Conservation (phyloP, 2,797 vertebrate genomes). For the Petrocephalus sullivani region DNA sequence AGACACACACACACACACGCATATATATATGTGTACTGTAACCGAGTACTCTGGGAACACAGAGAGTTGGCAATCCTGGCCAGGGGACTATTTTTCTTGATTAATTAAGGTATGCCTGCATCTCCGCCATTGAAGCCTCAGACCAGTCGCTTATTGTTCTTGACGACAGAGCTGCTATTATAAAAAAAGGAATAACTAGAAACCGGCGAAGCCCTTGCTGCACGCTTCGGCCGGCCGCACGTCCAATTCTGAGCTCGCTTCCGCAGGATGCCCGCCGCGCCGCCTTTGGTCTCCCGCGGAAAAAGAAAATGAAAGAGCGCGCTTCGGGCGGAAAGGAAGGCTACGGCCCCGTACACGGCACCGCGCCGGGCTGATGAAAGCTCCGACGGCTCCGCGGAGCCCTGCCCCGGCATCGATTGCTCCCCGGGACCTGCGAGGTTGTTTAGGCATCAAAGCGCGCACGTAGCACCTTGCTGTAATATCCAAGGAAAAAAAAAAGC, state of each 20-base stretch:
- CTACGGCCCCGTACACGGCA: neutral
- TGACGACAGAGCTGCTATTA: neutral
- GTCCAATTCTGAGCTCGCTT: neutral
- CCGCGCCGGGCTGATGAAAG: neutral
- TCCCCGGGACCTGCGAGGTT: neutral
- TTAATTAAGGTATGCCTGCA: neutral
- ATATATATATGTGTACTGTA: neutral
- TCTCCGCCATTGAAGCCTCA: neutral
- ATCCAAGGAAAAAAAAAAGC: neutral
- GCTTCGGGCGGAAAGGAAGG: neutral
- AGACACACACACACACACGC: too few species aligned
- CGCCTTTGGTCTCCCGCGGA: slow-evolving; percentile 8
- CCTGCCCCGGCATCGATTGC: neutral
- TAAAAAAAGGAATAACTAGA: neutral
- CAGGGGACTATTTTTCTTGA: neutral
- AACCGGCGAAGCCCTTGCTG: neutral
- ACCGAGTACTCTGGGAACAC: neutral
- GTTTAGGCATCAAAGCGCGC: neutral
- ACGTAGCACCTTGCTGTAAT: neutral
- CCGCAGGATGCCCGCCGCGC: neutral
- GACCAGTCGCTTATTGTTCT: neutral
- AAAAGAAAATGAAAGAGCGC: neutral
- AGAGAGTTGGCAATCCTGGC: neutral
- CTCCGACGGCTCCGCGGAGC: neutral
- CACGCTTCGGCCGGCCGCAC: neutral